Percentiles rank a stretch among this genome's conserved stretches.
Conservation (phyloP, 1,140 invertebrate genomes). For the Musca domestica region DNA sequence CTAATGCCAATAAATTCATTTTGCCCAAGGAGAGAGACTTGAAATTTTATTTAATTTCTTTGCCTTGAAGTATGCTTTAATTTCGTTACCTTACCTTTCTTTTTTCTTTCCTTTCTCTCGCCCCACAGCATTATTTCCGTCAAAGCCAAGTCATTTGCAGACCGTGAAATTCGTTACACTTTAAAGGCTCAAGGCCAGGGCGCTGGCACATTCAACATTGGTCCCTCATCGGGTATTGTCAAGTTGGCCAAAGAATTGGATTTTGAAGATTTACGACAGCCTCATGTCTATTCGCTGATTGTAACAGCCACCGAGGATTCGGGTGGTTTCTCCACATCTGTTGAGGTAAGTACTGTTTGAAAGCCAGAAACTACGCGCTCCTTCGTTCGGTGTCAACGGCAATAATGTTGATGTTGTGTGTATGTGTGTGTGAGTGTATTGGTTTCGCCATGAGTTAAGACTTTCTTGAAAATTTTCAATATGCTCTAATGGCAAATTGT, state of each 20-base stretch:
- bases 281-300: slow-evolving; percentile 86
- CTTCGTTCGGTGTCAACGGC: neutral
- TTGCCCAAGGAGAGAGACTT: too few species aligned
- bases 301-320: slow-evolving; percentile 95
- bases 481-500: neutral
- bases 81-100: neutral
- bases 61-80: neutral
- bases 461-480: neutral
- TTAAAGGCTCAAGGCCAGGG: slow-evolving; percentile 91
- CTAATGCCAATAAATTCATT: too few species aligned
- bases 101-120: slow-evolving; percentile 5
- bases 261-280: slow-evolving; percentile 90
- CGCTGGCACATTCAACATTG: slow-evolving; percentile 92
- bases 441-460: neutral
- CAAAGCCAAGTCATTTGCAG: slow-evolving; percentile 93
- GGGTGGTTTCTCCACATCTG: slow-evolving; percentile 90
- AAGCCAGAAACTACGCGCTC: neutral
- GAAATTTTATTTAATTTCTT: neutral
- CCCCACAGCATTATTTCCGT: slow-evolving; percentile 78
- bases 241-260: slow-evolving; percentile 92
- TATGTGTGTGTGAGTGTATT: neutral
- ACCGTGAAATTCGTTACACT: slow-evolving; percentile 91
- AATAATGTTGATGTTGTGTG: neutral
- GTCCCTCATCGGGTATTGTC: slow-evolving; percentile 88
- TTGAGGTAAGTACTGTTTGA: slow-evolving; percentile 68